Percentiles rank a stretch among this genome's conserved stretches.
phyloP scores from a whole-genome alignment of 2,797 vertebrate genomes.

The Mormyrops boulengeri region DNA sequence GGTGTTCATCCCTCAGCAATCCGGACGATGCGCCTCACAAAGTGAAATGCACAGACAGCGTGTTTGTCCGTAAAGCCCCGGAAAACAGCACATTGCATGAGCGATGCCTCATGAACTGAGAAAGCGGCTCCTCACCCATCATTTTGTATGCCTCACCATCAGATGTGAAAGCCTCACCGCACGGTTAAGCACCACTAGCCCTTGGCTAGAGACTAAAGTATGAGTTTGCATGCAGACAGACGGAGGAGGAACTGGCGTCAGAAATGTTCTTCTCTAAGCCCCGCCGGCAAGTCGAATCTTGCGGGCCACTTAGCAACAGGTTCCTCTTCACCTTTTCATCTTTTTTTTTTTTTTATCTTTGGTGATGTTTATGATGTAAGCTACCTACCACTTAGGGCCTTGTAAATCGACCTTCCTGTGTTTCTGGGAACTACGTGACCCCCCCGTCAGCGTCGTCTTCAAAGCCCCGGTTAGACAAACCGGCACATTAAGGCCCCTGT shows the following conservation, averaged over 20 bases:
- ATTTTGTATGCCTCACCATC: constrained; percentile 38
- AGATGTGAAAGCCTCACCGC: constrained; percentile 62
- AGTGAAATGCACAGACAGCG: neutral
- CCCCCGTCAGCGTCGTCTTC: constrained; percentile 44
- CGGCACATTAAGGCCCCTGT: neutral
- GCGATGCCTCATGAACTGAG: neutral
- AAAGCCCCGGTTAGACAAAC: constrained; percentile 39
- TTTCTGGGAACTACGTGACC: constrained; percentile 34
- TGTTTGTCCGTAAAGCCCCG: neutral
- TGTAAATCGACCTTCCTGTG: constrained; percentile 61
- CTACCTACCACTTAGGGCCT: constrained; percentile 68
- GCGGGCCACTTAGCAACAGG: constrained; percentile 37
- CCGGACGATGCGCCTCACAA: neutral
- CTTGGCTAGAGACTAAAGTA: constrained; percentile 29
- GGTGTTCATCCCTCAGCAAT: neutral
- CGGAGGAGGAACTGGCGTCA: constrained; percentile 54
- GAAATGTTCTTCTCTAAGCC: constrained; percentile 39
- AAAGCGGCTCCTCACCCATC: neutral
- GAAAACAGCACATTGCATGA: neutral
- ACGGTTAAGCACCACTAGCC: constrained; percentile 25
- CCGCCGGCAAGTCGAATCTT: constrained; percentile 60
- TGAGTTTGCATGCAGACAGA: constrained; percentile 50
- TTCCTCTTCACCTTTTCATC: constrained; percentile 26
- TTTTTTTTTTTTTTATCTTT: constrained; percentile 43
- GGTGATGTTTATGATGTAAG: constrained; percentile 65